These are phyloP conservation scores for Gambusia yucatana DNA, from an alignment of 2,797 vertebrate species.

Conservation along the genomic window DNA sequence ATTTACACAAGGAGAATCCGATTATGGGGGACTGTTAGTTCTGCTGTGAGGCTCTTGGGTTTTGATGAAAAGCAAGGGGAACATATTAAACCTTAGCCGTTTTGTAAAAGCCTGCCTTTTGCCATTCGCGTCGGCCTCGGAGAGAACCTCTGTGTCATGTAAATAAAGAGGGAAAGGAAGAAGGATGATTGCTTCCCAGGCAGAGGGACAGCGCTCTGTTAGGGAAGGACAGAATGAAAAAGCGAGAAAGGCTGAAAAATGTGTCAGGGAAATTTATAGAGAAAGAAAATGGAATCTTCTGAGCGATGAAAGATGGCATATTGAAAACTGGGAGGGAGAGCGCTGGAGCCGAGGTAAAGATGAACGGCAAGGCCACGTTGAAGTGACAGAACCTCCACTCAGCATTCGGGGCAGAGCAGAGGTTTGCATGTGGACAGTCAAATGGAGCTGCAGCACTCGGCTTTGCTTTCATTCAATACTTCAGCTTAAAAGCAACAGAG, in stretches of 20 bases:
- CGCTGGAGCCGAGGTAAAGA: constrained; percentile 42
- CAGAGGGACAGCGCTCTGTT: constrained; percentile 46
- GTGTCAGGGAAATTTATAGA: constrained; percentile 68
- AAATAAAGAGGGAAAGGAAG: constrained; percentile 72
- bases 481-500: constrained; percentile 1
- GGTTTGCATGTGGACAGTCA: constrained; percentile 44
- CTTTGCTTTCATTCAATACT: constrained; percentile 10
- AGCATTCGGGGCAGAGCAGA: constrained; percentile 52
- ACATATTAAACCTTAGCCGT: constrained; percentile 79
- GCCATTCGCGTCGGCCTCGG: constrained; percentile 55
- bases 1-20: constrained; percentile 79
- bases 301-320: constrained; percentile 68
- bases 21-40: constrained; percentile 79
- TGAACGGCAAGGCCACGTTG: constrained; percentile 54
- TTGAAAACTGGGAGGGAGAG: constrained; percentile 52
- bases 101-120: constrained; percentile 76
- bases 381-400: constrained; percentile 51
- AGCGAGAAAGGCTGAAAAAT: constrained; percentile 50
- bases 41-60: constrained; percentile 66
- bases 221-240: constrained; percentile 30
- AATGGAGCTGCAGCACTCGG: constrained; percentile 6
- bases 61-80: constrained; percentile 73
- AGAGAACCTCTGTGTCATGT: constrained; percentile 73
- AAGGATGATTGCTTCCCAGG: constrained; percentile 73
- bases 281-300: constrained; percentile 69